Base-by-base conservation (phyloP, 2,797 vertebrate genomes). In the Microctenopoma steveboyesi region DNA sequence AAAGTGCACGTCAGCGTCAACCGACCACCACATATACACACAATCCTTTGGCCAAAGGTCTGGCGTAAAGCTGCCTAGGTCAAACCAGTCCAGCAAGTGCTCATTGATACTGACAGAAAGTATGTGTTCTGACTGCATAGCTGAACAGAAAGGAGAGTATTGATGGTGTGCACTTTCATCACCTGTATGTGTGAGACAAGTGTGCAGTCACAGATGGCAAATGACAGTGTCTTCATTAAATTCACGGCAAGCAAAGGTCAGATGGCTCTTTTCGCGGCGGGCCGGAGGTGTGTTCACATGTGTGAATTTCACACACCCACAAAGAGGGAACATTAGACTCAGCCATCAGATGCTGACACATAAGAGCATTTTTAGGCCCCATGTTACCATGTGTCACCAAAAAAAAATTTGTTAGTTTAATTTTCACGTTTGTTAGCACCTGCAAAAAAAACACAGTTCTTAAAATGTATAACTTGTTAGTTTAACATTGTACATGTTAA, bases 301-400 rank as follows among this genome's bases (percentile, higher is more conserved):
- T 89, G 89, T 70, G 82, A 89, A 74, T 85, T 86, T 90, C 83
- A 88, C 85, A 82, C 86, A 86, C 86, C 86, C 89, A 88, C 88
- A 67, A 74, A 83, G 79, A 85, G 78, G 58, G 86, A 84, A 81
- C 74, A 86, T 91, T 86, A 72, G 75, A 81, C 65, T 85, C 71
- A 79, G 74, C 68, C 70, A 78, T 86, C 80, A 86, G 56, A 76
- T 43, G 27, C 64, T 86, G 74, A 79, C 79, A 80, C 67, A 70
- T 40, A 8, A 13, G 54, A 74, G 56, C 69, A 69, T 79, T 84
- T 86, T 76, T 78, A 79, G 64, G 43, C 48, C 61, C 35, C 1
- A 14, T 78, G 69, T 66, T 66, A 62, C 62, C 69, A 58, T 72
- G 71, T 74, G 72, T 64, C 35, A 15, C 16, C 22, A 25, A 40